These are phyloP conservation scores for Carollia perspicillata DNA, from an alignment of 2,113 vertebrate species.

Conservation along the genomic window DNA sequence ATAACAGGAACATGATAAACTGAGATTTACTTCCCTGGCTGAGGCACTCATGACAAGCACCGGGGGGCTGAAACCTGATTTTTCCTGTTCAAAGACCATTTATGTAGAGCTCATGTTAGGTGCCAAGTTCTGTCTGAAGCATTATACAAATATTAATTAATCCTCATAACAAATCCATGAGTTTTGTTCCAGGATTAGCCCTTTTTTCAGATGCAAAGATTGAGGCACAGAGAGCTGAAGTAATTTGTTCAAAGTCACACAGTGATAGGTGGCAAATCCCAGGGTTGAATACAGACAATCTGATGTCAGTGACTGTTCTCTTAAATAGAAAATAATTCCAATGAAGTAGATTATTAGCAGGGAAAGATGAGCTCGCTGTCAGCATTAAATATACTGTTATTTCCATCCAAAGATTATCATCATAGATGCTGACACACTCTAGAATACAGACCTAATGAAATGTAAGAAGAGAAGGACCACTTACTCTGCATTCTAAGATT, in stretches of 20 bases:
- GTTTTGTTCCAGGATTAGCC: not conserved
- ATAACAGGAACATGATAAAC: not conserved
- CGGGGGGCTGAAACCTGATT: not conserved
- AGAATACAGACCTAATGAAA: not conserved
- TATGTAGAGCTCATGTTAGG: not conserved
- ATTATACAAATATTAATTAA: not conserved
- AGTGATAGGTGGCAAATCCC: not conserved
- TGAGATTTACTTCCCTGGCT: not conserved
- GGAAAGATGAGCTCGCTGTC: not conserved
- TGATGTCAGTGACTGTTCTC: not conserved
- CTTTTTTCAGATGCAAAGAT: not conserved
- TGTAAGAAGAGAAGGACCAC: not conserved
- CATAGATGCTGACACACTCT: not conserved
- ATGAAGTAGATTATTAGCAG: not conserved
- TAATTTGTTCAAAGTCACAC: not conserved
- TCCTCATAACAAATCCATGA: not conserved
- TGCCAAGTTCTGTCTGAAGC: not conserved
- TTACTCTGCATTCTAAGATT: not conserved
- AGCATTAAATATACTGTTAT: not conserved
- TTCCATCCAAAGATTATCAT: not conserved
- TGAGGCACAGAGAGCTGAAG: not conserved
- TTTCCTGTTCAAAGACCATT: not conserved
- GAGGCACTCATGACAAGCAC: not conserved
- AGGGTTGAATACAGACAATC: not conserved
- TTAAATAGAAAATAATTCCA: not conserved